phyloP scores from a whole-genome alignment of 2,888 invertebrate genomes.

The Coecobrya sp. region DNA sequence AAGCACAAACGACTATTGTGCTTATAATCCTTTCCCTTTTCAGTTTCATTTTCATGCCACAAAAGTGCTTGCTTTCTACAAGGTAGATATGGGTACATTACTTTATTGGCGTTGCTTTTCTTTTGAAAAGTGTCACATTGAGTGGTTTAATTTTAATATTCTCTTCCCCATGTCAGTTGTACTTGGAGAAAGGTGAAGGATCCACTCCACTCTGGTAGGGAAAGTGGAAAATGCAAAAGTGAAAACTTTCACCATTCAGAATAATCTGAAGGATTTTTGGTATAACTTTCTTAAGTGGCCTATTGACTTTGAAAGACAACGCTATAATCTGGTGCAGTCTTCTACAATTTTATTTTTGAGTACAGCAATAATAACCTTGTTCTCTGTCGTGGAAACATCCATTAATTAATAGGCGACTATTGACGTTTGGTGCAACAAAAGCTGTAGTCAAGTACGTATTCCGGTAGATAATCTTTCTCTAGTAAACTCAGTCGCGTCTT shows the following conservation, averaged over 20 bases:
- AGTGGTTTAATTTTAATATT: neutral
- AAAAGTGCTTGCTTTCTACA: neutral
- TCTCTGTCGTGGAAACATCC: too few species aligned
- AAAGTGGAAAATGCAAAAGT: neutral
- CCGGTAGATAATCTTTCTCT: too few species aligned
- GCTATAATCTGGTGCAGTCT: too few species aligned
- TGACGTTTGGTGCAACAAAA: too few species aligned
- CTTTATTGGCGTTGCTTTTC: neutral
- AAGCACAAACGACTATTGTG: neutral
- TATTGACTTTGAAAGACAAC: too few species aligned
- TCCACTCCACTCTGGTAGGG: too few species aligned
- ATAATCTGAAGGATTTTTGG: neutral
- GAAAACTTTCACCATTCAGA: neutral
- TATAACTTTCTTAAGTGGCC: too few species aligned
- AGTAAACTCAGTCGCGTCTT: too few species aligned
- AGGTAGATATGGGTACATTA: neutral
- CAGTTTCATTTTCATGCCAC: neutral
- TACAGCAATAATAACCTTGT: too few species aligned
- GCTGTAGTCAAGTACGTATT: too few species aligned
- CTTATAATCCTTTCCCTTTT: neutral
- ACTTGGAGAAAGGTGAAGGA: constrained; percentile 3
- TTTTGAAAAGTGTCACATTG: neutral
- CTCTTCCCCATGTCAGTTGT: neutral
- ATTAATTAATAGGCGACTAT: too few species aligned
- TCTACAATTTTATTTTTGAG: too few species aligned